These are phyloP conservation scores for Euwallacea fornicatus DNA, from an alignment of 1,140 invertebrate genomes.

Conservation along the genomic window DNA sequence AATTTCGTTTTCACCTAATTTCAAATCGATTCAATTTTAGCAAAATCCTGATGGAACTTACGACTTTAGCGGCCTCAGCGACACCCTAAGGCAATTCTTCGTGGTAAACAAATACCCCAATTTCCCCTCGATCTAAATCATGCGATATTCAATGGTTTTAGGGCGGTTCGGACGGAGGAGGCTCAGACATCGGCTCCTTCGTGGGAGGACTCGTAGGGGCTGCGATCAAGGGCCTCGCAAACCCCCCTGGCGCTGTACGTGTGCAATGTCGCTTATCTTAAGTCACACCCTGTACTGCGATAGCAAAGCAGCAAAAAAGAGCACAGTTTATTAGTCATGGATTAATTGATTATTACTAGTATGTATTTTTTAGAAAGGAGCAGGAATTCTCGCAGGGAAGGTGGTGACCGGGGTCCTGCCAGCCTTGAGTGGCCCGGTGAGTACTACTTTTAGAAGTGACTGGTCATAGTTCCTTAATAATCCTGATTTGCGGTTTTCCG, in stretches of 20 bases:
- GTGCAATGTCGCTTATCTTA: no score
- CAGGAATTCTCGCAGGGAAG: conserved; percentile 49
- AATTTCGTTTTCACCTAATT: no score
- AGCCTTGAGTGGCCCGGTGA: conserved; percentile 50
- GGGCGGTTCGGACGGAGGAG: conserved; percentile 56
- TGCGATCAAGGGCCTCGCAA: conserved; percentile 56
- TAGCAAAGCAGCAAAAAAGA: neutral
- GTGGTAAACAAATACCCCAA: conserved; percentile 48
- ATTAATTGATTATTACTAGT: conserved; percentile 9
- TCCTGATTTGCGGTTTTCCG: conserved; percentile 18
- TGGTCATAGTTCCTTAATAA: neutral
- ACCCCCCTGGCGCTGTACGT: conserved; percentile 58
- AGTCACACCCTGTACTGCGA: neutral
- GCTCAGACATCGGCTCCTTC: conserved; percentile 57
- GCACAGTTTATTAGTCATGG: conserved; percentile 12
- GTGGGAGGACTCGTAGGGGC: conserved; percentile 56
- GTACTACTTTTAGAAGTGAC: conserved; percentile 19
- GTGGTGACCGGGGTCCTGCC: conserved; percentile 47
- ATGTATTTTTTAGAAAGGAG: conserved; percentile 51
- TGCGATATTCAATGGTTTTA: conserved; percentile 36
- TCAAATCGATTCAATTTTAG: conserved; percentile 36
- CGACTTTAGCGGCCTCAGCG: conserved; percentile 53
- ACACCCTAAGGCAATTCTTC: conserved; percentile 55
- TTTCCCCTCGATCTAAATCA: neutral
- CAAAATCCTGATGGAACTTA: conserved; percentile 50